These are phyloP conservation scores for Rhinopomastus cyanomelas DNA, from an alignment of 2,113 vertebrate genomes.

Conservation along the genomic window DNA sequence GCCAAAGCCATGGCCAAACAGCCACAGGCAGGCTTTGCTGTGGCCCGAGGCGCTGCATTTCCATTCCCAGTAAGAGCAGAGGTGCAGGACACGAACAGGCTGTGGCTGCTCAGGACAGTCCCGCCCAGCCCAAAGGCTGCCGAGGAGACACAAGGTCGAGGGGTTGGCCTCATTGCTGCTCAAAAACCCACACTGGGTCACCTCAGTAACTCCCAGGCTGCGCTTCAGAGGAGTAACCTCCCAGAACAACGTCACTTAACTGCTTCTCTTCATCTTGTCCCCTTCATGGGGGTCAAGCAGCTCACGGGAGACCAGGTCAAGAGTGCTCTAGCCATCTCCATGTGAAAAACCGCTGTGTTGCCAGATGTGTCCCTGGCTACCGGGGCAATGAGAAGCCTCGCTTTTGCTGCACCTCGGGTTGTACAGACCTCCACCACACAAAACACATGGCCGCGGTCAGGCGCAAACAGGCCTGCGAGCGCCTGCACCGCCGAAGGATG, in stretches of 20 bases:
- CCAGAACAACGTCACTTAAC: background rate
- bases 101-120: too few relatives aligned
- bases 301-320: accelerated
- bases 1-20: background rate
- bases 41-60: background rate
- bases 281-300: accelerated
- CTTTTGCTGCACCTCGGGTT: background rate
- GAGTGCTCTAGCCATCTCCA: background rate
- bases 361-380: background rate
- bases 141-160: background rate
- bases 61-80: background rate
- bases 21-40: background rate
- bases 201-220: background rate
- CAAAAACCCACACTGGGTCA: background rate
- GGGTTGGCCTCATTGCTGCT: background rate
- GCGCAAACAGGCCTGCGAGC: background rate
- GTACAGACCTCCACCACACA: background rate
- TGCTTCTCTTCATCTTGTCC: background rate
- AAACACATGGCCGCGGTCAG: accelerated
- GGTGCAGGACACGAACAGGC: background rate
- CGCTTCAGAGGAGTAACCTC: background rate
- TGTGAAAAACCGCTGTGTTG: background rate
- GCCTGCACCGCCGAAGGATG: background rate
- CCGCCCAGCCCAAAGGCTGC: background rate
- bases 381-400: too few relatives aligned